phyloP scores from a whole-genome alignment of 2,797 vertebrate species.

The Xyrichtys novacula region DNA sequence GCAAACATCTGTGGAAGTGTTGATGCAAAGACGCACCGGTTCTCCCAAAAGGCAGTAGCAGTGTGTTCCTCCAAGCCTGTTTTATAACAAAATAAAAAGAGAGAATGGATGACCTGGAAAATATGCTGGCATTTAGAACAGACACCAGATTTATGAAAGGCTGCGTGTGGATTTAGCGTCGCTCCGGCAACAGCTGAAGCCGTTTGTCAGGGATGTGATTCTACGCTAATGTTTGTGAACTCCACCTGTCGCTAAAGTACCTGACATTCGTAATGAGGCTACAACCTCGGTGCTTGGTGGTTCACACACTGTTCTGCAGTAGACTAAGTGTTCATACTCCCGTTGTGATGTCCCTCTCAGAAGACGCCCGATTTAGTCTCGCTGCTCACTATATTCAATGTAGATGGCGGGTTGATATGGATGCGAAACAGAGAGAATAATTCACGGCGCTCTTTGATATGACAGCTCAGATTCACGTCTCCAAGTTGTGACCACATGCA shows the following conservation, averaged over 20 bases:
- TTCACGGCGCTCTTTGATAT: neutral
- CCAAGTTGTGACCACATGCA: constrained; percentile 12
- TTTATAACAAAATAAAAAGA: constrained; percentile 23
- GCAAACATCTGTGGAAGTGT: constrained; percentile 33
- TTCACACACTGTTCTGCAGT: no score
- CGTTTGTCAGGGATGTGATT: no score
- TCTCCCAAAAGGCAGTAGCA: constrained; percentile 19
- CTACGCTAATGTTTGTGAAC: no score
- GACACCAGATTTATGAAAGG: constrained; percentile 20
- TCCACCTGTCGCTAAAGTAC: no score
- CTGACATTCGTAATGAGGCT: no score
- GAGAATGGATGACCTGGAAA: constrained; percentile 28
- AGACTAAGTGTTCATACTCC: neutral
- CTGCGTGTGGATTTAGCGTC: constrained; percentile 1
- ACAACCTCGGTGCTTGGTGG: no score
- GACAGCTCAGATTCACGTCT: constrained; percentile 6
- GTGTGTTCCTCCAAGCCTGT: constrained; percentile 7
- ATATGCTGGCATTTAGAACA: constrained; percentile 43
- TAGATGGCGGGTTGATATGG: neutral
- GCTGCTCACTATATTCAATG: neutral
- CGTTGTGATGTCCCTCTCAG: neutral
- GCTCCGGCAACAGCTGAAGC: constrained; percentile 32
- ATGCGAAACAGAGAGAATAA: neutral
- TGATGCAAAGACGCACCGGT: constrained; percentile 21
- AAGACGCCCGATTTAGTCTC: neutral